Conservation (phyloP, 2,113 vertebrate genomes). For the Bubo bubo region DNA sequence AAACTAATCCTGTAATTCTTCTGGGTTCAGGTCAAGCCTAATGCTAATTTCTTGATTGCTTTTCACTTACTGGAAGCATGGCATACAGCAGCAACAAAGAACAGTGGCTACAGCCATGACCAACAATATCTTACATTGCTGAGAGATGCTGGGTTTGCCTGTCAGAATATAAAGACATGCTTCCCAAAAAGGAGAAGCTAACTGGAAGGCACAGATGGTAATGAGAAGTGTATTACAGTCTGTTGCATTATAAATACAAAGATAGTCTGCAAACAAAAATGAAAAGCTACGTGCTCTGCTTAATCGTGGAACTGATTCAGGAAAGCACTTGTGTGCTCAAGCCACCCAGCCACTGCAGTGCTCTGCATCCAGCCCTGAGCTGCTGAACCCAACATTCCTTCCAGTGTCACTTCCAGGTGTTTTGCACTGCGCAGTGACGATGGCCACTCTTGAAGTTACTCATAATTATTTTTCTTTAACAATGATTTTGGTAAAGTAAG, state of each 20-base stretch:
- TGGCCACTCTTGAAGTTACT: neutral
- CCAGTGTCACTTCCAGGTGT: neutral
- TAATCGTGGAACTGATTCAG: neutral
- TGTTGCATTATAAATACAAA: neutral
- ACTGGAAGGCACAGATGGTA: neutral
- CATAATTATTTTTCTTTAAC: neutral
- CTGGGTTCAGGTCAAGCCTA: neutral
- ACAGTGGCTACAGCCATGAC: neutral
- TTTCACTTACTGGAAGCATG: neutral
- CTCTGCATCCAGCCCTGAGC: neutral
- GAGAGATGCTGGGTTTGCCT: neutral
- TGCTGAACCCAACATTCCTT: neutral
- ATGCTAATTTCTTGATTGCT: neutral
- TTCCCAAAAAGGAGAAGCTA: neutral
- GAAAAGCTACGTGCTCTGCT: neutral
- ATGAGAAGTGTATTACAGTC: neutral
- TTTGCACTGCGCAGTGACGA: neutral
- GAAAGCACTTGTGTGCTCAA: too few species aligned
- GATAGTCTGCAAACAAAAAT: neutral
- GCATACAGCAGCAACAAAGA: neutral
- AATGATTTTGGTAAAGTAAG: neutral
- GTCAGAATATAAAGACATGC: neutral
- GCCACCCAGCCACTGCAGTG: accelerated
- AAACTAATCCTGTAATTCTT: neutral
- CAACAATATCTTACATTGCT: neutral